A percentile compares a stretch with the other conserved stretches of the same genome.
Conservation (phyloP, 2,113 vertebrate genomes). For the Thermophis baileyi region DNA sequence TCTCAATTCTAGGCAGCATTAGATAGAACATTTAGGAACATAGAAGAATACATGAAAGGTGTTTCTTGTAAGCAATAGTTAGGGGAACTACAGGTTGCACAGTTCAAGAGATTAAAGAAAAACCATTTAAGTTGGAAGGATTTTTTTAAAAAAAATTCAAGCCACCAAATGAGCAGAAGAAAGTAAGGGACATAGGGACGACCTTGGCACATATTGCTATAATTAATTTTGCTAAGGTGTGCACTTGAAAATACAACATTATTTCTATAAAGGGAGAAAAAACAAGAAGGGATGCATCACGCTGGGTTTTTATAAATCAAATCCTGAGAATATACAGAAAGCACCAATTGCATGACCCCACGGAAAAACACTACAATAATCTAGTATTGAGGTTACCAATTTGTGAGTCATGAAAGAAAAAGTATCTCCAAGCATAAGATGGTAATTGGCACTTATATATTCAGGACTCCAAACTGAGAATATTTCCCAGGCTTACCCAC, state of each 20-base stretch:
- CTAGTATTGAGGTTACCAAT: not conserved
- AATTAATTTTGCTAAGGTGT: not conserved
- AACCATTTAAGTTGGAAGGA: not conserved
- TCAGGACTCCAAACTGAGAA: not conserved
- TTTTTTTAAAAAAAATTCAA: not conserved
- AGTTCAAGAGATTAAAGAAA: not conserved
- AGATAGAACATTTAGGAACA: not conserved
- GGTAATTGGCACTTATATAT: not conserved
- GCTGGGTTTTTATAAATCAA: not conserved
- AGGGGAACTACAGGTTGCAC: not conserved
- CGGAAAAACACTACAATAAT: not conserved
- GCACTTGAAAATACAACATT: not conserved
- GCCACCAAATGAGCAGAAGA: not conserved
- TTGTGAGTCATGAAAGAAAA: not conserved
- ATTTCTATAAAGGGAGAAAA: not conserved
- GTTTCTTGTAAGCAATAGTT: not conserved
- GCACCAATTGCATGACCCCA: not conserved
- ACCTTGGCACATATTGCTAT: not conserved
- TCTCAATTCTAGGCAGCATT: not conserved
- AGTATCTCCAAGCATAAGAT: not conserved
- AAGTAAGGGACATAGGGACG: not conserved
- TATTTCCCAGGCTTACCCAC: not conserved
- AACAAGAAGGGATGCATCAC: not conserved
- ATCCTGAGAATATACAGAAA: not conserved
- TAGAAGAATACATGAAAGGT: not conserved